phyloP scores from a whole-genome alignment of 2,797 vertebrate genomes.

The Enteromius fasciolatus region DNA sequence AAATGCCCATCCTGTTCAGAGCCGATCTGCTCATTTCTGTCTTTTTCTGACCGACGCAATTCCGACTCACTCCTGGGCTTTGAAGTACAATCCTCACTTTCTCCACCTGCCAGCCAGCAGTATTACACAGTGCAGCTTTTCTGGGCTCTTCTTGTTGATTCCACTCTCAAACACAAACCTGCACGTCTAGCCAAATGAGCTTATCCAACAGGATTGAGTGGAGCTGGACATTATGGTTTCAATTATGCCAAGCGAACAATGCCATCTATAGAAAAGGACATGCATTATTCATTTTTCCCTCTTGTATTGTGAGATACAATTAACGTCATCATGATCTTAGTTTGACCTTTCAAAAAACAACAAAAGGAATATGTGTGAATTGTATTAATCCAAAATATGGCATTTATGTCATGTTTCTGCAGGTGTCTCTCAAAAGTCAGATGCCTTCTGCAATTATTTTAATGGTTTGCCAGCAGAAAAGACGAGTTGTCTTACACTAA shows the following conservation, averaged over 20 bases:
- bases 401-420: neutral
- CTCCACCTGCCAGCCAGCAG: conserved; percentile 14
- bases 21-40: conserved; percentile 17
- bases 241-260: neutral
- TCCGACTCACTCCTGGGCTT: conserved; percentile 5
- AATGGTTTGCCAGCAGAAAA: neutral
- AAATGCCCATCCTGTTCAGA: neutral
- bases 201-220: conserved; percentile 11
- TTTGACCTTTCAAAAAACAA: neutral
- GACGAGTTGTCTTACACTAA: neutral
- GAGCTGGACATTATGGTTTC: neutral
- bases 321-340: neutral
- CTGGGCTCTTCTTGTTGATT: conserved; percentile 15
- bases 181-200: neutral
- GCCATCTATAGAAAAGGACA: neutral
- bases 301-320: neutral
- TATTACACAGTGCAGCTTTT: conserved; percentile 5
- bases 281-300: neutral
- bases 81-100: conserved; percentile 4
- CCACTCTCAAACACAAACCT: conserved; percentile 15
- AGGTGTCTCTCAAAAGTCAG: neutral
- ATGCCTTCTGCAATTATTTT: neutral
- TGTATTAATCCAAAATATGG: neutral
- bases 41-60: conserved; percentile 22
- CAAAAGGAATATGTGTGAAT: neutral